A percentile compares a stretch with the other conserved stretches of the same genome.
Conservation (phyloP, 64 coral and sea anemone species). For the Dendrophyllia cribrosa region DNA sequence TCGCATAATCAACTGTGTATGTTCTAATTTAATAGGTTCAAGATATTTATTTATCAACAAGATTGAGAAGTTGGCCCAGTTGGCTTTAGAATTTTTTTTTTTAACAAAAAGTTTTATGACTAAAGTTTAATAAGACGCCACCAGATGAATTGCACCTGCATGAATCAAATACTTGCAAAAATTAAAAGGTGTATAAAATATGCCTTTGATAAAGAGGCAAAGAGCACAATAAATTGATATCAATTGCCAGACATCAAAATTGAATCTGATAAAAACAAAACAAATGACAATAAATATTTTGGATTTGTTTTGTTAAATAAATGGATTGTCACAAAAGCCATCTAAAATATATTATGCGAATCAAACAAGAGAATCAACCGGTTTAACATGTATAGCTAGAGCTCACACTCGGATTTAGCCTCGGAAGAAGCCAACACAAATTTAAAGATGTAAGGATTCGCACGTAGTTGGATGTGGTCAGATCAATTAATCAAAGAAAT, state of each 20-base stretch:
- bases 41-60: too few relatives aligned
- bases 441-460: not conserved
- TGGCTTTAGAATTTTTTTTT: too few relatives aligned
- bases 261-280: not conserved
- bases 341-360: not conserved
- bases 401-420: not conserved
- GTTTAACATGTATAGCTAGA: not conserved
- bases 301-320: not conserved
- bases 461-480: not conserved
- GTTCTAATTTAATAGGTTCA: too few relatives aligned
- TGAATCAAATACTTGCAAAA: not conserved
- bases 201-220: too few relatives aligned
- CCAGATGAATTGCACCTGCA: not conserved
- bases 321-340: not conserved
- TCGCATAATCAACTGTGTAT: too few relatives aligned
- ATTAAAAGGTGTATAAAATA: not conserved
- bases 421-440: not conserved
- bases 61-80: too few relatives aligned
- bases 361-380: not conserved
- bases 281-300: not conserved
- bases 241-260: not conserved
- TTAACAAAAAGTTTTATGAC: too few relatives aligned
- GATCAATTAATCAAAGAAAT: not conserved
- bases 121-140: not conserved
- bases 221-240: too few relatives aligned